phyloP scores from a whole-genome alignment of 2,113 vertebrate species.

The Ammodytes marinus region DNA sequence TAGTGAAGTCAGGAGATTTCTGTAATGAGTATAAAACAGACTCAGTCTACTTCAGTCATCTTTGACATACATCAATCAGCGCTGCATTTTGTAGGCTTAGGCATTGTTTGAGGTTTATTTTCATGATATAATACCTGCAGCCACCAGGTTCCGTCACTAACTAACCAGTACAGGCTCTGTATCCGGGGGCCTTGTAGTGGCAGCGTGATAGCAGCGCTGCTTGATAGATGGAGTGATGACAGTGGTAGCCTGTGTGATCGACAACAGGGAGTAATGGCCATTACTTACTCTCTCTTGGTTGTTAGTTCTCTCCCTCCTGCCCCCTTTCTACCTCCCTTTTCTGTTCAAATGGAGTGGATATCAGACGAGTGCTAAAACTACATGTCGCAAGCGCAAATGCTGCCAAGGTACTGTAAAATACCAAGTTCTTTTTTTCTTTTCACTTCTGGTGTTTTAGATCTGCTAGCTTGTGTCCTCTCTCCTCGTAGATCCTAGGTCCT shows the following conservation, averaged over 20 bases:
- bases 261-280: slow-evolving; percentile 85
- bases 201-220: slow-evolving; percentile 50
- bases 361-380: slow-evolving; percentile 94
- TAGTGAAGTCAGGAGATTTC: background rate
- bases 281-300: slow-evolving; percentile 94
- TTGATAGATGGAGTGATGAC: slow-evolving; percentile 62
- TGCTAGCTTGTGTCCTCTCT: slow-evolving; percentile 58
- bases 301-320: slow-evolving; percentile 98
- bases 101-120: background rate
- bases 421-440: slow-evolving; percentile 60
- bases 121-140: slow-evolving; percentile 1
- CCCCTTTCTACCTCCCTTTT: slow-evolving; percentile 98
- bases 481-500: slow-evolving; percentile 64
- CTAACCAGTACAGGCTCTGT: slow-evolving; percentile 17
- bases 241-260: slow-evolving; percentile 62
- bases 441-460: slow-evolving; percentile 58
- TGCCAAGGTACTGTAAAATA: slow-evolving; percentile 96
- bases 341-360: slow-evolving; percentile 99
- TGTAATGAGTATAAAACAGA: slow-evolving; percentile 36
- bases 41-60: slow-evolving; percentile 44
- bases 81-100: slow-evolving; percentile 24
- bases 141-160: background rate
- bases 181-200: slow-evolving; percentile 18
- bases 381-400: slow-evolving; percentile 97
- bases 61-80: slow-evolving; percentile 56